These are phyloP conservation scores for Misgurnus anguillicaudatus DNA, from an alignment of 2,113 vertebrate genomes.

Conservation along the genomic window DNA sequence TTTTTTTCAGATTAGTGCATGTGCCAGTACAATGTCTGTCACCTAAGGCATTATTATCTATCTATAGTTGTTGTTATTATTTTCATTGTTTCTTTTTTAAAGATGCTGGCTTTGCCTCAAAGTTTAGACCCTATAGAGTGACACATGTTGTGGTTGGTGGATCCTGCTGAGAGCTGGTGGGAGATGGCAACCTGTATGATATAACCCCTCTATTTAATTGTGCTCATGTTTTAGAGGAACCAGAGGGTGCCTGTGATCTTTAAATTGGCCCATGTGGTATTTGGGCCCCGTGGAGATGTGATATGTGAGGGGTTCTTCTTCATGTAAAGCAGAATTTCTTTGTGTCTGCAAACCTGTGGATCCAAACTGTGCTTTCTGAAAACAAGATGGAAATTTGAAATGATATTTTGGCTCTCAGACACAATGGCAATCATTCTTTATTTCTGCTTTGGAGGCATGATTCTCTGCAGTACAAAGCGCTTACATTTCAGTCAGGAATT, in stretches of 20 bases:
- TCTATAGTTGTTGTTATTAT: not conserved
- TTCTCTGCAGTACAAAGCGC: not conserved
- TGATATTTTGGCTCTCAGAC: slow-evolving; percentile 11
- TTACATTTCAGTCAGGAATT: not conserved
- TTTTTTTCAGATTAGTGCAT: not conserved
- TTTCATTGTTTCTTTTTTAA: not conserved
- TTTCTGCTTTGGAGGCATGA: not conserved
- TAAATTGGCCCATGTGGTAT: not conserved
- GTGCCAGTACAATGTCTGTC: not conserved
- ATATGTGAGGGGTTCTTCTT: slow-evolving; percentile 25
- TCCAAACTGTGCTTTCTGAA: slow-evolving; percentile 6
- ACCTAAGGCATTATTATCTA: slow-evolving; percentile 1
- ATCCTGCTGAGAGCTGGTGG: slow-evolving; percentile 19
- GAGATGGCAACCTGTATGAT: slow-evolving; percentile 22
- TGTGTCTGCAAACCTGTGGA: not conserved
- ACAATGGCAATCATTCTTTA: not conserved
- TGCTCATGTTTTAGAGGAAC: slow-evolving; percentile 36
- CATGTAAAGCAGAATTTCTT: slow-evolving; percentile 1
- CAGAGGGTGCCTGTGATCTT: slow-evolving; percentile 28
- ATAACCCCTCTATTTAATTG: not conserved
- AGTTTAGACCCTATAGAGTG: not conserved
- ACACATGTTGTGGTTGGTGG: slow-evolving; percentile 25
- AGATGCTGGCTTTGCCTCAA: not conserved
- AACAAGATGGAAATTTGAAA: not conserved
- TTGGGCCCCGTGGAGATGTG: slow-evolving; percentile 12